Conservation (phyloP, 2,888 invertebrate genomes). For the Trichacis sp. region DNA sequence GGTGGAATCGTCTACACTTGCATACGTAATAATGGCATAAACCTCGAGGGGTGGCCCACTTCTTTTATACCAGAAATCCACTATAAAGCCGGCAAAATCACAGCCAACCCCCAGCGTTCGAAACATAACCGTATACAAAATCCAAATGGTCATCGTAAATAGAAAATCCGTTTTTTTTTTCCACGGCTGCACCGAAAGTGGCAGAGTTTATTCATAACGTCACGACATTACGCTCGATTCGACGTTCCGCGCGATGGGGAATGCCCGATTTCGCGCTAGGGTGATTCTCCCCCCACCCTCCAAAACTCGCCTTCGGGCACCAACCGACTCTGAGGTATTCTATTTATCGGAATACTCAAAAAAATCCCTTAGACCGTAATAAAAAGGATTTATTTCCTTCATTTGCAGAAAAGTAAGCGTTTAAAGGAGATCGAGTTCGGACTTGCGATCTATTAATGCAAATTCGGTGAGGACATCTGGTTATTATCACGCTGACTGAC, state of each 20-base stretch:
- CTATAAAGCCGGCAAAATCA: constrained; percentile 61
- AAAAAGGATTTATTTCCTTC: not conserved
- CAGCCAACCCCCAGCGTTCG: constrained; percentile 45
- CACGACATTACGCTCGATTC: constrained; percentile 41
- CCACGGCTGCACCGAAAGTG: constrained; percentile 49
- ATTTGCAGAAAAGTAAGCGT: not conserved
- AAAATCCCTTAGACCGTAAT: no score
- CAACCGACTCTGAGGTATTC: no score
- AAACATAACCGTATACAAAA: constrained; percentile 48
- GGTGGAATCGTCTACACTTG: constrained; percentile 56
- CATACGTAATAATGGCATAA: constrained; percentile 64
- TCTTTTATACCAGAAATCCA: constrained; percentile 60
- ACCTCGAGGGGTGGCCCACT: constrained; percentile 57
- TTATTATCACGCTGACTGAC: no score
- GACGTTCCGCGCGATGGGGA: constrained; percentile 30
- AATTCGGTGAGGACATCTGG: no score
- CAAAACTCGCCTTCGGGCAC: constrained; percentile 17
- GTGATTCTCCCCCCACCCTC: constrained; percentile 32
- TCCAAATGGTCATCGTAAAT: constrained; percentile 66
- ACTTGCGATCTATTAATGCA: constrained; percentile 60
- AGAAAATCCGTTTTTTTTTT: constrained; percentile 62
- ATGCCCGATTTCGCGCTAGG: constrained; percentile 40
- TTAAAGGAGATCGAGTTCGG: constrained; percentile 53
- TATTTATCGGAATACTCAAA: no score
- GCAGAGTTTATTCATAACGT: constrained; percentile 54